phyloP scores from a whole-genome alignment of 1,140 invertebrate genomes.

The Luehdorfia chinensis region DNA sequence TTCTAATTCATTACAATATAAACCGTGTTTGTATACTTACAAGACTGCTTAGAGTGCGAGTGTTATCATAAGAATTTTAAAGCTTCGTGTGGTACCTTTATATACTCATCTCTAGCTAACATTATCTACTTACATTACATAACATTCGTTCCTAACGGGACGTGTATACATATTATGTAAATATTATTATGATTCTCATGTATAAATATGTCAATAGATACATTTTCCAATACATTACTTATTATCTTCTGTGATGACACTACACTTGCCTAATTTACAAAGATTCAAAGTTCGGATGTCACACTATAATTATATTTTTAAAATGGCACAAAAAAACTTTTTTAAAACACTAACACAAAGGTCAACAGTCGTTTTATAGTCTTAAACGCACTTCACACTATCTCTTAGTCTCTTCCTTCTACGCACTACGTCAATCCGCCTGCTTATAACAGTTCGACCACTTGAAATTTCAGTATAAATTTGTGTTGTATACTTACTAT shows the following conservation, averaged over 20 bases:
- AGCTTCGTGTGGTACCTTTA: constrained; percentile 74
- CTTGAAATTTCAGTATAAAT: constrained; percentile 29
- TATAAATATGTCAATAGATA: constrained; percentile 74
- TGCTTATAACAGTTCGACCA: constrained; percentile 29
- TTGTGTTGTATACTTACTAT: constrained; percentile 34
- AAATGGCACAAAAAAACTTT: constrained; percentile 76
- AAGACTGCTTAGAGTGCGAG: constrained; percentile 70
- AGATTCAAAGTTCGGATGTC: constrained; percentile 75
- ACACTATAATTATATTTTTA: constrained; percentile 71
- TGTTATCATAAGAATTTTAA: constrained; percentile 77
- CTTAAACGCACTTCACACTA: constrained; percentile 45
- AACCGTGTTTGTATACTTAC: constrained; percentile 53
- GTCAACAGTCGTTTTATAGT: constrained; percentile 64
- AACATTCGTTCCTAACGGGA: constrained; percentile 76
- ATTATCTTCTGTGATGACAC: constrained; percentile 70
- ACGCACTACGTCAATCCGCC: constrained; percentile 32
- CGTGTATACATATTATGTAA: constrained; percentile 76
- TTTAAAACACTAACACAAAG: constrained; percentile 74
- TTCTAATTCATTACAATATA: constrained; percentile 36
- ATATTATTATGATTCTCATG: constrained; percentile 71
- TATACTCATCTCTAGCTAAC: constrained; percentile 67
- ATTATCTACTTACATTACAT: constrained; percentile 71
- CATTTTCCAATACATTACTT: constrained; percentile 69
- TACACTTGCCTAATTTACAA: constrained; percentile 69
- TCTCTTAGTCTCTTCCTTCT: constrained; percentile 26